Percentiles rank a stretch among this genome's conserved stretches.
These are phyloP conservation scores for Gobio gobio DNA, from an alignment of 2,113 vertebrate genomes.

Conservation along the genomic window DNA sequence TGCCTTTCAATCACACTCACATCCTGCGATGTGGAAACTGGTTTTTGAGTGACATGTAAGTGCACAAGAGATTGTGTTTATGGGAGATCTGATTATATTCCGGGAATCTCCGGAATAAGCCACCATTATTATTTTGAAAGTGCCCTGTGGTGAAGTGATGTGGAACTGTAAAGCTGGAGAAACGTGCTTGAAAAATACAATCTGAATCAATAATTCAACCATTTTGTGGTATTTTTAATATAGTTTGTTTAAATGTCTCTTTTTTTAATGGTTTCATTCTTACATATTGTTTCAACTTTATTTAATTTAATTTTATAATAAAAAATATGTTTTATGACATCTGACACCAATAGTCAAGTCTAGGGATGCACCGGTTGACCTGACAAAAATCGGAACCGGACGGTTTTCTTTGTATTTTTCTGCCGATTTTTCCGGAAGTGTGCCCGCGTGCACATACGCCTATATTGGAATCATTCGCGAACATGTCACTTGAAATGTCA, in stretches of 20 bases:
- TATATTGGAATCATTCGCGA: too few relatives aligned
- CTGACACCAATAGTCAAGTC: not conserved
- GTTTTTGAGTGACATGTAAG: not conserved
- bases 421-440: too few relatives aligned
- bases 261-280: not conserved
- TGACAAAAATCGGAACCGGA: too few relatives aligned
- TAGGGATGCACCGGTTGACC: too few relatives aligned
- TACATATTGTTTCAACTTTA: not conserved
- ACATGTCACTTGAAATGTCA: too few relatives aligned
- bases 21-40: not conserved
- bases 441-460: too few relatives aligned
- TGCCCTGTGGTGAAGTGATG: not conserved
- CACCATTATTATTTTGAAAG: not conserved
- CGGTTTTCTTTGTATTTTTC: too few relatives aligned
- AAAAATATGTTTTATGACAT: not conserved
- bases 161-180: not conserved
- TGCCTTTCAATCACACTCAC: slow-evolving; percentile 19
- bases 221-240: not conserved
- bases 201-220: not conserved
- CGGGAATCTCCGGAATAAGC: not conserved
- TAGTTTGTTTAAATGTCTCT: not conserved
- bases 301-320: not conserved
- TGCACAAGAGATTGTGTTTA: not conserved
- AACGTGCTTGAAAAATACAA: not conserved
- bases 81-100: not conserved